Evolutionary conservation across 2,797 vertebrate genomes (phyloP).

Genomic region (Sebastolobus altivelis): DNA sequence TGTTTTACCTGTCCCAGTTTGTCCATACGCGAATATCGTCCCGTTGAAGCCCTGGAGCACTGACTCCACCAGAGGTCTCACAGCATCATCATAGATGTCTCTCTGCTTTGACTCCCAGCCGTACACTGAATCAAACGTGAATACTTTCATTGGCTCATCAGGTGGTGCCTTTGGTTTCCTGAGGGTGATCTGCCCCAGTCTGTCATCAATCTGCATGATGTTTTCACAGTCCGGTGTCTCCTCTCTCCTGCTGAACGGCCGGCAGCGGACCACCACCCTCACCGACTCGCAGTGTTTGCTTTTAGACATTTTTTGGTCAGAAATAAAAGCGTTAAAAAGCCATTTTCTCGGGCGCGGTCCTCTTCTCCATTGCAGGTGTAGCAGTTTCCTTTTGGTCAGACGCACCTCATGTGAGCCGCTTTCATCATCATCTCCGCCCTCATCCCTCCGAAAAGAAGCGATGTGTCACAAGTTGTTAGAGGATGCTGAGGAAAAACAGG

Average conservation of each 20-base stretch:
- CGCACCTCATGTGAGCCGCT: conserved; percentile 27
- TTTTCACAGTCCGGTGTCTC: conserved; percentile 84
- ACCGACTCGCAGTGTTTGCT: conserved; percentile 90
- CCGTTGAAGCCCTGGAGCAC: conserved; percentile 96
- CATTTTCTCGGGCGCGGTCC: conserved; percentile 32
- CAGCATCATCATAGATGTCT: conserved; percentile 93
- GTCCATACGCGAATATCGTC: conserved; percentile 95
- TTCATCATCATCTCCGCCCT: conserved; percentile 40
- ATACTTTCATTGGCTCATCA: conserved; percentile 92
- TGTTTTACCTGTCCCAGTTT: conserved; percentile 97
- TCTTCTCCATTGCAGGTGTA: conserved; percentile 40
- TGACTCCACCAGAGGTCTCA: conserved; percentile 93
- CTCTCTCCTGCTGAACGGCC: conserved; percentile 91
- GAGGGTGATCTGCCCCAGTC: conserved; percentile 93
- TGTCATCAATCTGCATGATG: conserved; percentile 90
- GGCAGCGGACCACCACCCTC: conserved; percentile 96
- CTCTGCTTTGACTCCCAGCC: conserved; percentile 91
- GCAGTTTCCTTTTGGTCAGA: conserved; percentile 5
- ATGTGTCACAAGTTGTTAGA: conserved; percentile 27
- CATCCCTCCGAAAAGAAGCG: conserved; percentile 40
- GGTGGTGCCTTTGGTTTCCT: conserved; percentile 89
- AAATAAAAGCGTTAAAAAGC: conserved; percentile 5
- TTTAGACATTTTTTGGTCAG: conserved; percentile 81
- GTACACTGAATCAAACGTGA: conserved; percentile 95
- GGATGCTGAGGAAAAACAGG: conserved; percentile 40